Base-by-base conservation (phyloP, 2,113 vertebrate species). In the Tragelaphus strepsiceros region DNA sequence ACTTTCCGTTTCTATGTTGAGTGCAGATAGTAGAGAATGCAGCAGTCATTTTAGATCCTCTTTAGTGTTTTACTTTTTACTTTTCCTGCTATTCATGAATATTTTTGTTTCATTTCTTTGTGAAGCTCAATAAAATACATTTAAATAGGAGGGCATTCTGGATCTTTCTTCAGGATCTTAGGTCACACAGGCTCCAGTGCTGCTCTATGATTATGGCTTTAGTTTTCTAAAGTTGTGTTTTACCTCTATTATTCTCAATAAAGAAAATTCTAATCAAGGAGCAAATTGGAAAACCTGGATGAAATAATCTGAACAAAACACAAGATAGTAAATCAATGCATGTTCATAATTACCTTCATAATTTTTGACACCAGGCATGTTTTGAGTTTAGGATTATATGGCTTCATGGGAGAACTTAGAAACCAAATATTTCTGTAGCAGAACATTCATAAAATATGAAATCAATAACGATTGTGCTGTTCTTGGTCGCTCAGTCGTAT, bases 361-460 rank as follows among this genome's bases (percentile, higher is more conserved):
- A 92, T 39, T 95, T 77, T 97, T 67, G 46, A 39, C 30, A 17
- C 56, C 22, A 87, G 64, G 7, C 9, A 54, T 59, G 39, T 85
- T 94, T 97, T 43, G 94, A 88, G 90, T 88, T 84, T 85, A 90
- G 24, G 85, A 84, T 74, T 82, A 59, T n/a, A 88, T 10, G 8
- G 58, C 21, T 53, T 90, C 43, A 3, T 81, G 21, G 46, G 71
- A 22, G 86, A 85, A 28, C 14, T 93, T 88, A 43, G 43, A 90
- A 82, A 71, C 19, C 26, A 93, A 91, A 85, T 7, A 51, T 88
- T 94, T 95, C 30, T 94, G 6, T 3, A 93, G 22, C 21, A 71
- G 15, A 82, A 74, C 22, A 35, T 91, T 80, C 35, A 30, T 49
- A 84, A 6, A 74, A 92, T 84, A 12, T 83, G 32, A 49, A 39